phyloP scores from a whole-genome alignment of 2,797 vertebrate species.

The Remorina albescens region DNA sequence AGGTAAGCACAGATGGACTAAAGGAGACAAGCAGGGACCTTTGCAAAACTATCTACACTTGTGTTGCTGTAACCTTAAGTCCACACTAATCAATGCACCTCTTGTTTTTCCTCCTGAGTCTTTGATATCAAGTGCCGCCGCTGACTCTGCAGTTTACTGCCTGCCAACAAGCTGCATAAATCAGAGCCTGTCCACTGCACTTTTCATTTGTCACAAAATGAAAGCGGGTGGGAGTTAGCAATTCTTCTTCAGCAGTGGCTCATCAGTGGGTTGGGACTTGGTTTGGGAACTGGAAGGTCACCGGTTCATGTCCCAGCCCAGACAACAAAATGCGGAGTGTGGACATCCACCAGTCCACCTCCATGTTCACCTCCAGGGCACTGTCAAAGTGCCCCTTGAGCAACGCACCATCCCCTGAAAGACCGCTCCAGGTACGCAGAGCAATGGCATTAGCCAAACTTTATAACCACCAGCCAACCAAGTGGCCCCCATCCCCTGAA shows the following conservation, averaged over 20 bases:
- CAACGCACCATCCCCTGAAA: too few species aligned
- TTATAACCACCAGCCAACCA: not conserved
- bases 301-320: too few species aligned
- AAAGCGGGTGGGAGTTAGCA: not conserved
- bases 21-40: not conserved
- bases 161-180: slow-evolving; percentile 53
- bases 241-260: slow-evolving; percentile 30
- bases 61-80: slow-evolving; percentile 12
- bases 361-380: too few species aligned
- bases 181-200: slow-evolving; percentile 32
- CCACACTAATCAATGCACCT: slow-evolving; percentile 11
- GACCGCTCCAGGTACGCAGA: too few species aligned
- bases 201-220: slow-evolving; percentile 29
- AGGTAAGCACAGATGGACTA: too few species aligned
- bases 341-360: too few species aligned
- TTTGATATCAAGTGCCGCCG: slow-evolving; percentile 47
- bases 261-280: too few species aligned
- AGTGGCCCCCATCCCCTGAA: not conserved
- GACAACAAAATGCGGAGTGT: too few species aligned
- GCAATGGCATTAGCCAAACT: too few species aligned
- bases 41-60: not conserved
- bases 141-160: slow-evolving; percentile 53
- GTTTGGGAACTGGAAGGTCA: too few species aligned
- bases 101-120: slow-evolving; percentile 42
- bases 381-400: too few species aligned